These are phyloP conservation scores for Poecilia gillii DNA, from an alignment of 2,797 vertebrate species.

Conservation along the genomic window DNA sequence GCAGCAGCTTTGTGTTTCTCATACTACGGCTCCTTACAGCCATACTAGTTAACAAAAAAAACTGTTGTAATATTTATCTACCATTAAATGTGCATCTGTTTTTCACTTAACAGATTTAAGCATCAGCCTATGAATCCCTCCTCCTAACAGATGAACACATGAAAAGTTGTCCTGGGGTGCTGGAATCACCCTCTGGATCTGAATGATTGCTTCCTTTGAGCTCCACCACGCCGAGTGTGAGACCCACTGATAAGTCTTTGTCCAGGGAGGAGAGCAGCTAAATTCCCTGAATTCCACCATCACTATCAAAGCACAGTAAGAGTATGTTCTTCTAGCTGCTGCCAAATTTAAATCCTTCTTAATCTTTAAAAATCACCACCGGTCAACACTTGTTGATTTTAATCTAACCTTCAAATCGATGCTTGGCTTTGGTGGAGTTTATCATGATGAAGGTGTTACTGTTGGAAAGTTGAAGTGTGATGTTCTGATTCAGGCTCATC, in stretches of 20 bases:
- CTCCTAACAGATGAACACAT: conserved; percentile 40
- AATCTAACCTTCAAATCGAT: background rate
- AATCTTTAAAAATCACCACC: conserved; percentile 1
- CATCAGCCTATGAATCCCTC: background rate
- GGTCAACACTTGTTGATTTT: background rate
- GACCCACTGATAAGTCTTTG: conserved; percentile 60
- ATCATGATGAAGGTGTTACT: background rate
- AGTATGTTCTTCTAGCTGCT: background rate
- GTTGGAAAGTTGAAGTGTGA: background rate
- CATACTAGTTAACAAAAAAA: background rate
- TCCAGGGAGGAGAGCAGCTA: conserved; percentile 35
- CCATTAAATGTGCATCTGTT: background rate
- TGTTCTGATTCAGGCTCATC: background rate
- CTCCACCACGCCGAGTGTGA: conserved; percentile 31
- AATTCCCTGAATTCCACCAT: conserved; percentile 79
- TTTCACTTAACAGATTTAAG: background rate
- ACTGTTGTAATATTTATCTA: background rate
- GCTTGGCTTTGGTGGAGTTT: background rate
- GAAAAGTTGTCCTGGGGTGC: conserved; percentile 15
- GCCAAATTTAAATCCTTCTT: background rate
- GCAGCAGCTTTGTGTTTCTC: background rate
- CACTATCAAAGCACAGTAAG: conserved; percentile 68
- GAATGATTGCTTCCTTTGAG: conserved; percentile 27
- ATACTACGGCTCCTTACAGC: background rate
- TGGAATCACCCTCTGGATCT: conserved; percentile 44